Evolutionary conservation across 2,797 vertebrate species (phyloP), one percentile per base, ranked within the genome.

Genomic region (Pseudochirops corinnae): DNA sequence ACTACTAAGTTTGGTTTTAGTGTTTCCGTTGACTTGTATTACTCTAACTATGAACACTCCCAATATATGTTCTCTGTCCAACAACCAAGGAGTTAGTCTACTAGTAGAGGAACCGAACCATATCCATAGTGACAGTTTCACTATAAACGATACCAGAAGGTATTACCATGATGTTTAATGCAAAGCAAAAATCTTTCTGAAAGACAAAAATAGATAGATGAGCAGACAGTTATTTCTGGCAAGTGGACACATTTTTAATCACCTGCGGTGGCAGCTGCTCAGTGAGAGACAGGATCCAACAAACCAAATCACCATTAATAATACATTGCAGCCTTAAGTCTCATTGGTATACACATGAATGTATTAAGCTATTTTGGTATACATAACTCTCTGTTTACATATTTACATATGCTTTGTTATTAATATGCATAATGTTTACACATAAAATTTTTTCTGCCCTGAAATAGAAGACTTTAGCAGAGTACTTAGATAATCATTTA

Each of bases 151-250:
- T 21, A 87, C 74, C 39, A 87, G 74, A 87, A 46, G 74, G 74
- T 26, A 87, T 50, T 46, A 50, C 50, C 39, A 11, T 87, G 74
- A 87, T 87, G 39, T 87, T 50, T 87, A 50, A 87, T 87, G 39
- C 39, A 87, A 87, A 87, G 74, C 74, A 52, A 93, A 93, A 52
- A 33, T 94, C 29, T 95, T 95, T 60, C 57, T 67, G 57, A 95
- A 92, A 56, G 93, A 55, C 53, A 94, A 93, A 97, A n/a, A 53
- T 56, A 91, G 90, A 55, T 26, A 67, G 21, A 87, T 94, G 53
- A 92, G 26, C 67, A 93, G 95, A 56, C 12, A 50, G 74, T 87
- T 94, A 9, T 94, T 95, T 95, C 56, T 96, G 90, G 93, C 74
- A 90, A 93, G 31, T 92, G 92, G 9, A 91, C 4, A 90, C 90